These are phyloP conservation scores for Cervus canadensis DNA, from an alignment of 2,113 vertebrate species.

Conservation along the genomic window DNA sequence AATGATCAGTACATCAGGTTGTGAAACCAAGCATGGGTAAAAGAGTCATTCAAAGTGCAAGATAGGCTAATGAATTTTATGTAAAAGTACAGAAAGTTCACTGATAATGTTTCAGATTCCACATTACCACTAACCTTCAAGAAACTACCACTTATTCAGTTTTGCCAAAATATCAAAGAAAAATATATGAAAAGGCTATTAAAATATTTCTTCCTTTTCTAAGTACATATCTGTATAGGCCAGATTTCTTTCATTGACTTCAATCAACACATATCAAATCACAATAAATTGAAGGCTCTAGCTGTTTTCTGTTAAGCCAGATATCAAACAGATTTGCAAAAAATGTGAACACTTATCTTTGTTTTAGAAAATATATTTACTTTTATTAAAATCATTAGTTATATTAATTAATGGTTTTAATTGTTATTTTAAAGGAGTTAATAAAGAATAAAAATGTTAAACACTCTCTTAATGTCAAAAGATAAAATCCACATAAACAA, in stretches of 20 bases:
- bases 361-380: slow-evolving; percentile 28
- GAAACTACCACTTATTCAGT: background rate
- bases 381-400: slow-evolving; percentile 15
- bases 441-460: background rate
- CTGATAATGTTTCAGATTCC: background rate
- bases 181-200: background rate
- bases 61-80: background rate
- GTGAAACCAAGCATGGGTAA: background rate
- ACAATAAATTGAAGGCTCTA: background rate
- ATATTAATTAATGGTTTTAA: background rate
- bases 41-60: background rate
- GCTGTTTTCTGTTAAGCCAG: background rate
- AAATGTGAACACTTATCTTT: slow-evolving; percentile 9
- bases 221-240: background rate
- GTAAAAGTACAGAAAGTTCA: background rate
- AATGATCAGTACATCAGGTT: background rate
- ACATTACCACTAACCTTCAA: background rate
- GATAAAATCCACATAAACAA: background rate
- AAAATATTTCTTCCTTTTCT: slow-evolving; percentile 26
- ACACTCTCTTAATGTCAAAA: background rate
- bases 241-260: background rate
- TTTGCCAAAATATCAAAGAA: slow-evolving; percentile 4
- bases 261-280: background rate
- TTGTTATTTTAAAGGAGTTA: slow-evolving; percentile 20
- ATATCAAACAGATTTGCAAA: slow-evolving; percentile 4